These are phyloP conservation scores for Tolypeutes matacus DNA, from an alignment of 2,797 vertebrate species.

Conservation along the genomic window DNA sequence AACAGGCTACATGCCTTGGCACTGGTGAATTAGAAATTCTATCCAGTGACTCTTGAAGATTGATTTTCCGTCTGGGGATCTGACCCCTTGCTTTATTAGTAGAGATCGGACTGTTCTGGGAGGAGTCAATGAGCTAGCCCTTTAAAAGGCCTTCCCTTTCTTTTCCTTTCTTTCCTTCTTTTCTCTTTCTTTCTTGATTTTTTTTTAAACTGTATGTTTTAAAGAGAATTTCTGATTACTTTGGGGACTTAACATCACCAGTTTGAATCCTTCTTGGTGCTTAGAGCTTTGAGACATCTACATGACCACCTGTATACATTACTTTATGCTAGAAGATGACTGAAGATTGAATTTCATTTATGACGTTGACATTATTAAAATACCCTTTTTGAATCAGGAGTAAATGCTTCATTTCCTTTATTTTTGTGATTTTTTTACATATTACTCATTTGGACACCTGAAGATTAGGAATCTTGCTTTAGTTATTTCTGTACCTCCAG, in stretches of 20 bases:
- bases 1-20: not conserved
- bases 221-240: slow-evolving; percentile 76
- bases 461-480: slow-evolving; percentile 11
- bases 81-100: slow-evolving; percentile 86
- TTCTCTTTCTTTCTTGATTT: not conserved
- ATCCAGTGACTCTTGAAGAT: slow-evolving; percentile 83
- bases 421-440: slow-evolving; percentile 48
- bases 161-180: not conserved
- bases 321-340: slow-evolving; percentile 55
- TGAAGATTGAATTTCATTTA: slow-evolving; percentile 65
- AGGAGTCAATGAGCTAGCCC: slow-evolving; percentile 74
- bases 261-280: slow-evolving; percentile 40
- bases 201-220: slow-evolving; percentile 75
- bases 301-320: not conserved
- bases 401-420: slow-evolving; percentile 31
- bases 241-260: slow-evolving; percentile 64
- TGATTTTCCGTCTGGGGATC: slow-evolving; percentile 87
- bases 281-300: slow-evolving; percentile 39
- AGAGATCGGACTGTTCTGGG: slow-evolving; percentile 86
- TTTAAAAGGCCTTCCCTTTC: slow-evolving; percentile 73
- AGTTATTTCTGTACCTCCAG: not conserved
- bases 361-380: slow-evolving; percentile 6
- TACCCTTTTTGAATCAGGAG: not conserved
- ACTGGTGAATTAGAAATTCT: slow-evolving; percentile 85
- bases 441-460: not conserved